phyloP scores from a whole-genome alignment of 2,888 invertebrate species.

The Notocelia uddmanniana region DNA sequence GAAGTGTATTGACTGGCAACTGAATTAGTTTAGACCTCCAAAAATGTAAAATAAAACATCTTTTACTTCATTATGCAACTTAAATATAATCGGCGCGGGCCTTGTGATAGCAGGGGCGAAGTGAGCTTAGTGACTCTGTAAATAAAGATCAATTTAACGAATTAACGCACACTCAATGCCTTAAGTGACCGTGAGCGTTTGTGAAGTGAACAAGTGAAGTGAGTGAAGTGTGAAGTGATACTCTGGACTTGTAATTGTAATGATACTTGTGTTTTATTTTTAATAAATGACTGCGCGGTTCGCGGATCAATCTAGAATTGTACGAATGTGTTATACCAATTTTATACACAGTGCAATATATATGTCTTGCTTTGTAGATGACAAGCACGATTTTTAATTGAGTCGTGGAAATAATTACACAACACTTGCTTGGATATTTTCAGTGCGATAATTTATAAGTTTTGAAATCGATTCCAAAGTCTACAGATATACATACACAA shows the following conservation, averaged over 20 bases:
- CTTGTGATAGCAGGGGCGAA: conserved; percentile 17
- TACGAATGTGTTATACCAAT: not conserved
- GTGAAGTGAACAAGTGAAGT: conserved; percentile 28
- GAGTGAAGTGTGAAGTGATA: conserved; percentile 16
- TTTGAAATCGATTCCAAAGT: not conserved
- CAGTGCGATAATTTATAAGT: no score
- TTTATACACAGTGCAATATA: no score
- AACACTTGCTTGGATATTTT: no score
- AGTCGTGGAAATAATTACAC: no score
- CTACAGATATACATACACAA: not conserved
- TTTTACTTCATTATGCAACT: conserved; percentile 26
- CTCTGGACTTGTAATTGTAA: not conserved
- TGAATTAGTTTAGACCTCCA: not conserved
- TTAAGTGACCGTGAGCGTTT: conserved; percentile 48
- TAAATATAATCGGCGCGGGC: not conserved
- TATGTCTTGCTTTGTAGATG: no score
- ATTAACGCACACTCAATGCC: conserved; percentile 58
- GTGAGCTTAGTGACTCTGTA: conserved; percentile 51
- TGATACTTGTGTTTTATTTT: conserved; percentile 22
- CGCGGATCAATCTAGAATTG: conserved; percentile 12
- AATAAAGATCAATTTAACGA: conserved; percentile 53
- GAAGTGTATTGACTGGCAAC: not conserved
- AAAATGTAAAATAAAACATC: not conserved
- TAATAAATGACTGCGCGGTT: conserved; percentile 22
- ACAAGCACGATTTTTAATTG: no score